phyloP scores from a whole-genome alignment of 2,113 vertebrate species.

The Tringa solitaria region DNA sequence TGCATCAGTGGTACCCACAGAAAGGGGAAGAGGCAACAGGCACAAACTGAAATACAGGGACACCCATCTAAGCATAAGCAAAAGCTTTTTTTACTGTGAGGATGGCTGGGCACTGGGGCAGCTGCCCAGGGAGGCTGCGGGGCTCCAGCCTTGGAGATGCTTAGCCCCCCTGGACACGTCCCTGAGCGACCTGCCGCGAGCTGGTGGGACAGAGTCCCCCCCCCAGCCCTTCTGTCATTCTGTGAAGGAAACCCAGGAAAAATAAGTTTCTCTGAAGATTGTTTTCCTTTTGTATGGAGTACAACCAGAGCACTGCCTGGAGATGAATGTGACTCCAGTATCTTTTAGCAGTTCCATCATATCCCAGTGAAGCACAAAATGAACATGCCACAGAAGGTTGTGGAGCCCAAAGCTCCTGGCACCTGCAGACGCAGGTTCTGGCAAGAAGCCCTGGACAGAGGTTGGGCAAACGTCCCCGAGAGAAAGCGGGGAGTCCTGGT shows the following conservation, averaged over 20 bases:
- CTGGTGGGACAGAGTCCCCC: neutral
- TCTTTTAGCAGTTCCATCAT: neutral
- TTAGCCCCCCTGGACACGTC: neutral
- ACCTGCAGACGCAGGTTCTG: neutral
- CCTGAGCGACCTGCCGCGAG: fast-evolving
- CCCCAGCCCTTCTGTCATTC: too few relatives aligned
- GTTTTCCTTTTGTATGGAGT: neutral
- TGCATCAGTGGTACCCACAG: neutral
- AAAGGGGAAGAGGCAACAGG: neutral
- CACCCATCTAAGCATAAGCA: neutral
- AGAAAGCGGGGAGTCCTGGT: neutral
- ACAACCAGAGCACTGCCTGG: neutral
- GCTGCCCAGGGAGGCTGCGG: neutral
- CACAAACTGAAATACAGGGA: neutral
- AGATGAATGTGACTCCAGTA: too few relatives aligned
- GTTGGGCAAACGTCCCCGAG: too few relatives aligned
- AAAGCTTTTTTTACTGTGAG: too few relatives aligned
- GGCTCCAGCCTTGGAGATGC: neutral
- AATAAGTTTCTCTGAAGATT: neutral
- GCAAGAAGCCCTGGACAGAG: neutral
- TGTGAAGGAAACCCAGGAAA: neutral
- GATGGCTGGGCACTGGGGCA: fast-evolving
- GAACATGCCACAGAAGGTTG: neutral
- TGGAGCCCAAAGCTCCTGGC: neutral
- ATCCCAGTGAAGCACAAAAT: neutral